Evolutionary conservation across 2,113 vertebrate species (phyloP), one percentile per base, ranked within the genome.

Genomic region (Takifugu bimaculatus): DNA sequence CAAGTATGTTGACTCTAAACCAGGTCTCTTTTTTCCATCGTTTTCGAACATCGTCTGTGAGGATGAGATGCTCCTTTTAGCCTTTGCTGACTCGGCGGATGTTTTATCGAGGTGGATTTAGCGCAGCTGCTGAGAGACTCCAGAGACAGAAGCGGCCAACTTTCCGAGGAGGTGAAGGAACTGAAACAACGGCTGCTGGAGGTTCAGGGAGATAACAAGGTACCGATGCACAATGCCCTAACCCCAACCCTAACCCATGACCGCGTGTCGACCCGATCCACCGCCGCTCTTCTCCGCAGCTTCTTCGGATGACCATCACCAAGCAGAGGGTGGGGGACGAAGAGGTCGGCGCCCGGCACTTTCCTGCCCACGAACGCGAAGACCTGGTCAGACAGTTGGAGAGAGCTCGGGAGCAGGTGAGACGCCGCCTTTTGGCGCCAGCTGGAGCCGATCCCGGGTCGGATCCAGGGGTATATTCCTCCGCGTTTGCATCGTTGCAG

Each of bases 121-220:
- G 91, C 88, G 50, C 95, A 98, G 25, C 90, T 98, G 35, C 68
- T 98, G 77, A 92, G 93, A 77, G 93, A 98, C 68, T 93, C 94
- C 50, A 93, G 95, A 75, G 94, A 97, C 68, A 89, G 82, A 78
- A 91, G 86, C 65, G 96, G 92, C 69, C 90, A 91, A 74, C 92
- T 98, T 27, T 81, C 88, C 13, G 94, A 96, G 79, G 95, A 99
- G 85, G 90, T 95, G 70, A 95, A 94, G 88, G 94, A 98, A 75
- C 92, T 98, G 81, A 94, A 89, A 1, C 97, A 98, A 88, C 92
- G 95, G 64, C 88, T 98, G 32, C 88, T 87, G 26, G 97, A 98
- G 88, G 93, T 94, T 39, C 93, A 96, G 81, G 96, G 96, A 5
- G 97, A 99, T 72, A 98, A 98, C 88, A 99, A 98, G 96, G 97